A percentile compares a stretch with the other conserved stretches of the same genome.
Conservation (phyloP, 2,797 vertebrate species). For the Spondyliosoma cantharus region DNA sequence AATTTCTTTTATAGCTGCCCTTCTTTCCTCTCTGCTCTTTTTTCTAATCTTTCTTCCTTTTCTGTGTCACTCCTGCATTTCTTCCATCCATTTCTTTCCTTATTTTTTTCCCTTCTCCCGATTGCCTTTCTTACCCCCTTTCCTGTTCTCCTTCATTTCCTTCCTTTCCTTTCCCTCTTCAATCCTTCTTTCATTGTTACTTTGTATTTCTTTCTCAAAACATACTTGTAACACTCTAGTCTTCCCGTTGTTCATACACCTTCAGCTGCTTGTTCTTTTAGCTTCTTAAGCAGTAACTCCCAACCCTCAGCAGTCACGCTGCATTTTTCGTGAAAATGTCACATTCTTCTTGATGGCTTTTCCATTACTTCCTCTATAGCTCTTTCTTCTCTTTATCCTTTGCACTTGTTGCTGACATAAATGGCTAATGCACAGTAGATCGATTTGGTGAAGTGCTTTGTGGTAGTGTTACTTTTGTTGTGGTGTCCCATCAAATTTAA, state of each 20-base stretch:
- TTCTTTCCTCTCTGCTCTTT: background rate
- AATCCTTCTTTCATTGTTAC: background rate
- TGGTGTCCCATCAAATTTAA: background rate
- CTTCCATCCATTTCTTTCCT: background rate
- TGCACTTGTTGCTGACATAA: slow-evolving; percentile 11
- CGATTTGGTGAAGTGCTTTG: slow-evolving; percentile 45
- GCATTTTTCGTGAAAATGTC: slow-evolving; percentile 18
- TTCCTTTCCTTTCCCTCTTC: background rate
- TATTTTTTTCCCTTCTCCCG: background rate
- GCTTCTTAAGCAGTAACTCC: slow-evolving; percentile 8
- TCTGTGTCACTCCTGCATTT: background rate
- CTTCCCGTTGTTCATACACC: background rate
- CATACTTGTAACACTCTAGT: background rate
- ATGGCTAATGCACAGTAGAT: slow-evolving; percentile 4
- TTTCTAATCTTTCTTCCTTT: background rate
- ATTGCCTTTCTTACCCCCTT: background rate
- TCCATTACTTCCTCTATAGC: background rate
- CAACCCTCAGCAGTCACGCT: slow-evolving; percentile 9
- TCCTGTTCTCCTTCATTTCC: background rate
- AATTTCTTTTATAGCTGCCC: background rate
- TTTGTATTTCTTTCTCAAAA: background rate
- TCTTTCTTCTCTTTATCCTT: background rate
- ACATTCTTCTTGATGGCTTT: slow-evolving; percentile 2
- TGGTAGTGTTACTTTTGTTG: slow-evolving; percentile 16
- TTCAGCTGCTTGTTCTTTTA: slow-evolving; percentile 8